These are phyloP conservation scores for Lasioglossum morio DNA, from an alignment of 2,888 invertebrate species.

Conservation along the genomic window DNA sequence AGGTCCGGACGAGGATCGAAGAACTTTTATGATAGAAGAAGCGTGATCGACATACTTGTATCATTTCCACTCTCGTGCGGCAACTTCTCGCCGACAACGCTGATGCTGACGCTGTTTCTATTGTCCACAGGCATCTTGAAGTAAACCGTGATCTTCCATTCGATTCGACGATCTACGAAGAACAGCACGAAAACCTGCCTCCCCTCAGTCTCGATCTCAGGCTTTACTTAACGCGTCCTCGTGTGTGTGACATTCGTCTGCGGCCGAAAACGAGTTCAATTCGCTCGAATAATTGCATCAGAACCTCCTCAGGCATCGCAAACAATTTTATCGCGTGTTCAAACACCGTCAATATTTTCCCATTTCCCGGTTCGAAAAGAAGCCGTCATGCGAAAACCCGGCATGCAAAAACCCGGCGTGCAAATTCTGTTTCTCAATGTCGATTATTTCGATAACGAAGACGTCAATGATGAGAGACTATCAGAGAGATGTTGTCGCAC, in stretches of 20 bases:
- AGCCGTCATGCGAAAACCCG: not conserved
- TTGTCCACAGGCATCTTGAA: conserved; percentile 45
- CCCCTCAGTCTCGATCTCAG: not conserved
- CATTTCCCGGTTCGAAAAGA: not conserved
- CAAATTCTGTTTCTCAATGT: not conserved
- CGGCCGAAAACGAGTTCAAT: conserved; percentile 22
- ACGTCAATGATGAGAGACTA: not conserved
- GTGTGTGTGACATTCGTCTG: not conserved
- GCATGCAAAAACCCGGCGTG: not conserved
- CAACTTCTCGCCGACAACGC: conserved; percentile 33
- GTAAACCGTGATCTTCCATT: not conserved
- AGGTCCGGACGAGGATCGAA: not conserved
- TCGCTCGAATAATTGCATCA: conserved; percentile 39
- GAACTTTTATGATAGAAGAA: not conserved
- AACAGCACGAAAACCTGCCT: not conserved
- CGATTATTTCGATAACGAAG: not conserved
- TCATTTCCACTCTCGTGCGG: conserved; percentile 22
- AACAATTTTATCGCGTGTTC: conserved; percentile 68
- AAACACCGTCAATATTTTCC: conserved; percentile 30
- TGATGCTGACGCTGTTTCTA: conserved; percentile 43
- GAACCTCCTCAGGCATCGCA: conserved; percentile 27
- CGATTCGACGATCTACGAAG: not conserved
- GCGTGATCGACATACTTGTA: conserved; percentile 33
- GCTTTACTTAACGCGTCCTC: not conserved
- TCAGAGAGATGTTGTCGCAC: not conserved